phyloP scores from a whole-genome alignment of 2,888 invertebrate species.

The Athalia circularis region DNA sequence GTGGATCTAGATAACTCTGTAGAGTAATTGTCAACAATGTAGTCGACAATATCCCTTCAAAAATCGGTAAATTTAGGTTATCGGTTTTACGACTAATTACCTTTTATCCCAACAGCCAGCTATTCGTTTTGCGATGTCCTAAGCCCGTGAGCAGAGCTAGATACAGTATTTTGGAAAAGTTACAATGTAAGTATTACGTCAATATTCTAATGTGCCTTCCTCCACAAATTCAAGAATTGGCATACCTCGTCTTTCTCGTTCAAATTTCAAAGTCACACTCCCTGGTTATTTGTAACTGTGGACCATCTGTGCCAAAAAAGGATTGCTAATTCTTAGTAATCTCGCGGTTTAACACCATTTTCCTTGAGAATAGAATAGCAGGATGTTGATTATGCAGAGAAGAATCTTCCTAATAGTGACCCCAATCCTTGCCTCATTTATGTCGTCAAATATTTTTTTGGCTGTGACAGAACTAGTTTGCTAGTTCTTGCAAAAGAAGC shows the following conservation, averaged over 20 bases:
- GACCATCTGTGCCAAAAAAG: too few species aligned
- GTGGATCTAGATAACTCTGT: conserved; percentile 22
- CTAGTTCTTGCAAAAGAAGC: too few species aligned
- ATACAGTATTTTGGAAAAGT: conserved; percentile 29
- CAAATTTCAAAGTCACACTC: not conserved
- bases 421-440: too few species aligned
- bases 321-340: too few species aligned
- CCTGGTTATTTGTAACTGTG: not conserved
- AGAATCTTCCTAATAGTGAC: too few species aligned
- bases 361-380: too few species aligned
- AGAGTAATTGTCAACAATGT: conserved; percentile 35
- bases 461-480: too few species aligned
- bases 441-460: too few species aligned
- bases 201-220: not conserved
- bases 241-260: too few species aligned
- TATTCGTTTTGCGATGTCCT: conserved; percentile 35
- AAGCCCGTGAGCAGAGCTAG: conserved; percentile 23
- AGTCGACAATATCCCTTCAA: conserved; percentile 8
- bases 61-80: conserved; percentile 35
- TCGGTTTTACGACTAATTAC: conserved; percentile 31
- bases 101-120: conserved; percentile 16
- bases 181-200: conserved; percentile 30
- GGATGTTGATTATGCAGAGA: too few species aligned
- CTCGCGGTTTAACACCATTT: too few species aligned
- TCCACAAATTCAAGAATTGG: not conserved